phyloP scores from a whole-genome alignment of 2,797 vertebrate species.

The Lophotriccus pileatus region DNA sequence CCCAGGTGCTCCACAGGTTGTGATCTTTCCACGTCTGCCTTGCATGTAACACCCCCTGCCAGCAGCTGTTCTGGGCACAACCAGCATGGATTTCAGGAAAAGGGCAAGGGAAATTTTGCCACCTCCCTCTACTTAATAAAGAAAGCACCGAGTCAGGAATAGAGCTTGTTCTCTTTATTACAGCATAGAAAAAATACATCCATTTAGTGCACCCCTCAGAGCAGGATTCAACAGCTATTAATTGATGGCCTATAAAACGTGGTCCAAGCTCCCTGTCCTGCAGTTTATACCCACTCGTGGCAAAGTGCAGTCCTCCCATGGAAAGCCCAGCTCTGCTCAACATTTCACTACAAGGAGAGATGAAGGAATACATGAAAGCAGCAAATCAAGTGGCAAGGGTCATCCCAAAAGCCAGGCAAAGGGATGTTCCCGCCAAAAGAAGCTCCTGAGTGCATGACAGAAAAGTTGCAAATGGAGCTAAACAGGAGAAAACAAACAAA shows the following conservation, averaged over 20 bases:
- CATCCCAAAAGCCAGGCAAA: background rate
- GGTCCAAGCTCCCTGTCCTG: background rate
- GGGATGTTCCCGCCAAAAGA: background rate
- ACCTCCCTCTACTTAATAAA: background rate
- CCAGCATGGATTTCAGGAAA: background rate
- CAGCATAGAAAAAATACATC: background rate
- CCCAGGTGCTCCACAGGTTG: rapidly evolving
- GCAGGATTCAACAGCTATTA: background rate
- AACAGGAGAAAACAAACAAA: background rate
- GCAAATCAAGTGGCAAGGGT: background rate
- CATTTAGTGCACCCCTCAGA: background rate
- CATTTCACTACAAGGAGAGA: rapidly evolving
- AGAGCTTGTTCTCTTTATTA: slow-evolving; percentile 26
- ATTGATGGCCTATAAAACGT: background rate
- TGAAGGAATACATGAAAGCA: background rate
- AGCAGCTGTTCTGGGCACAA: background rate
- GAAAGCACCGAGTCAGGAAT: background rate
- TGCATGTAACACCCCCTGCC: rapidly evolving
- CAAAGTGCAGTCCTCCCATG: background rate
- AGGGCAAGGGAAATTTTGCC: background rate
- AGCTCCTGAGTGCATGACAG: background rate
- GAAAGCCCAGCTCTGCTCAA: background rate
- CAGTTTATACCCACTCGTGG: background rate
- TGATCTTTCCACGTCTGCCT: background rate
- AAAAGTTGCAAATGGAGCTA: background rate